phyloP scores from a whole-genome alignment of 2,888 invertebrate species.

The Lasioglossum villosulum region DNA sequence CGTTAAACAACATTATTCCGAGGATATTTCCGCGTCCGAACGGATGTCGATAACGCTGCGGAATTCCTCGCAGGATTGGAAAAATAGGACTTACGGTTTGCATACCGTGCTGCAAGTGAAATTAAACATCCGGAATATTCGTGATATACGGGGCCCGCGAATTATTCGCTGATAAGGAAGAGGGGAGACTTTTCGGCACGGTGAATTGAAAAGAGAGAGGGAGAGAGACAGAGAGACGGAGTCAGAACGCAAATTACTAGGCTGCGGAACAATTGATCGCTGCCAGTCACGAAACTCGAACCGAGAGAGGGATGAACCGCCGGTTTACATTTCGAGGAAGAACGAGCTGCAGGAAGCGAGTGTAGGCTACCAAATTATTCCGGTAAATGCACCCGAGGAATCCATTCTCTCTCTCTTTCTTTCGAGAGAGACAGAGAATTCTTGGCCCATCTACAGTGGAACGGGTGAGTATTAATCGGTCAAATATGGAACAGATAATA shows the following conservation, averaged over 20 bases:
- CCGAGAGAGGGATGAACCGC: slow-evolving; percentile 17
- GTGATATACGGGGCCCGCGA: neutral
- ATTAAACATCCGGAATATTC: slow-evolving; percentile 4
- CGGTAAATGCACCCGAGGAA: slow-evolving; percentile 58
- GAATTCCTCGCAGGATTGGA: neutral
- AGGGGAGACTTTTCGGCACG: neutral
- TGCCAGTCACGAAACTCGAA: slow-evolving; percentile 50
- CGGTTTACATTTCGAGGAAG: slow-evolving; percentile 33
- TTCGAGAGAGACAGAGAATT: neutral
- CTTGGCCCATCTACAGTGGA: neutral
- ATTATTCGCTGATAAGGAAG: neutral
- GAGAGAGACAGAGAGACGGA: neutral
- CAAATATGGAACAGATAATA: neutral
- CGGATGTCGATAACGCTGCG: neutral
- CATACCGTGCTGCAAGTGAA: neutral
- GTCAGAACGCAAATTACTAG: slow-evolving; percentile 31
- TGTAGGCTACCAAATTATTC: slow-evolving; percentile 65
- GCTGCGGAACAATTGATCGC: slow-evolving; percentile 48
- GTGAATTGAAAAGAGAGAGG: neutral
- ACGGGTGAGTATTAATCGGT: neutral
- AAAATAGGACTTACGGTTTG: neutral
- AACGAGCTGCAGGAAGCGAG: slow-evolving; percentile 50
- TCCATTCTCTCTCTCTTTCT: neutral
- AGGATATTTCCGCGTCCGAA: neutral
- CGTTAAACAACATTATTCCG: slow-evolving; percentile 3